Base-by-base conservation (phyloP, 2,797 vertebrate genomes). In the Trachurus trachurus region DNA sequence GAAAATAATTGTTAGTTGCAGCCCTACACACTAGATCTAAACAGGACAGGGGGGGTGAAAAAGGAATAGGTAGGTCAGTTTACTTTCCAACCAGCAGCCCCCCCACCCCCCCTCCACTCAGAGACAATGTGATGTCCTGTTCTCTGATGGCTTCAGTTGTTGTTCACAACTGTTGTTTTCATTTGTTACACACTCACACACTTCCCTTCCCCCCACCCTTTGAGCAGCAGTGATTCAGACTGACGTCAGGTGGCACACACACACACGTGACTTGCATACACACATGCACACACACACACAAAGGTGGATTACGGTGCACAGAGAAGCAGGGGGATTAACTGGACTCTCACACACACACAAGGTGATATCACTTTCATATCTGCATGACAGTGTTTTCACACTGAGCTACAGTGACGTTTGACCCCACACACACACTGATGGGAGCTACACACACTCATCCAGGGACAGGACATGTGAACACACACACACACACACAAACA, bases 251-350 rank as follows among this genome's bases (percentile, higher is more conserved):
- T 79, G 80, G 63, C 70, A 31, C 78, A 49, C 80, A 66, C 74
- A 62, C 70, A 78, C 82, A 65, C 70, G 50, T 50, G 66, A 66
- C 74, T 50, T 29, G 11, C 62, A 66, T 26, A 26, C 26, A 26
- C 26, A 26, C 26, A 80, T 76, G 69, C 59, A 70, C 57, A 66
- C 63, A 66, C 70, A 73, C 66, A 80, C 74, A 86, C 69, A 84
- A 69, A 89, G 82, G 78, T 89, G 88, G 90, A 94, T 93, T 93
- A 93, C 68, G 74, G 83, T 74, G 74, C 78, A 79, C 26, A 86
- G 57, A 83, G 67, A 83, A 59, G 80, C 58, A 76, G 75, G 69
- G 66, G 88, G 85, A 89, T 89, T 92, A 90, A 86, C 71, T 64
- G 40, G 67, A 62, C 76, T 61, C 73, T 62, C 67, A 81, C 63